Conservation (phyloP, 2,888 invertebrate species). For the Spatulosminthurus flaviceps region DNA sequence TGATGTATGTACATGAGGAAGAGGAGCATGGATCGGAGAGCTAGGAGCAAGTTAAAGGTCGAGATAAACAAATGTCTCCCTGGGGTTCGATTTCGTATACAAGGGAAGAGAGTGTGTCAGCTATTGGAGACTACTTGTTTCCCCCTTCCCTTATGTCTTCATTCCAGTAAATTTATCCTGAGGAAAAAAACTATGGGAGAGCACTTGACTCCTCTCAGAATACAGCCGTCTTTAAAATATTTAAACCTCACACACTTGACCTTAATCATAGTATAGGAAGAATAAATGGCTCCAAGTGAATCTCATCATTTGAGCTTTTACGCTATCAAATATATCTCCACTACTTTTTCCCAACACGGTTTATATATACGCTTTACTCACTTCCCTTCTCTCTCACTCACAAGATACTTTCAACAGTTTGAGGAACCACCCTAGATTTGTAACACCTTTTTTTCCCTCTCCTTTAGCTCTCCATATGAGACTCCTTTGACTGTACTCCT, state of each 20-base stretch:
- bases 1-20: neutral
- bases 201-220: neutral
- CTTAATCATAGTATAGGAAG: neutral
- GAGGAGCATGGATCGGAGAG: neutral
- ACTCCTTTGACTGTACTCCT: too few relatives aligned
- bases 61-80: slow-evolving; percentile 7
- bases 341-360: neutral
- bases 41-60: neutral
- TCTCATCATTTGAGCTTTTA: neutral
- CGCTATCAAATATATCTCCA: neutral
- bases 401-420: too few relatives aligned
- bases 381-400: too few relatives aligned
- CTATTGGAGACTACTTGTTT: slow-evolving; percentile 3
- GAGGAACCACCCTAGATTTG: too few relatives aligned
- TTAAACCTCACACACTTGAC: neutral
- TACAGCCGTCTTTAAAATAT: neutral
- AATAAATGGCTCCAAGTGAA: neutral
- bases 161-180: neutral
- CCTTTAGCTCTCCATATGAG: too few relatives aligned
- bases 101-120: neutral
- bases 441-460: too few relatives aligned
- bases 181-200: neutral
- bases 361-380: too few relatives aligned
- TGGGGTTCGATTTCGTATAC: neutral
- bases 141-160: neutral